Conservation (phyloP, 2,113 vertebrate species). For the Pollachius pollachius region DNA sequence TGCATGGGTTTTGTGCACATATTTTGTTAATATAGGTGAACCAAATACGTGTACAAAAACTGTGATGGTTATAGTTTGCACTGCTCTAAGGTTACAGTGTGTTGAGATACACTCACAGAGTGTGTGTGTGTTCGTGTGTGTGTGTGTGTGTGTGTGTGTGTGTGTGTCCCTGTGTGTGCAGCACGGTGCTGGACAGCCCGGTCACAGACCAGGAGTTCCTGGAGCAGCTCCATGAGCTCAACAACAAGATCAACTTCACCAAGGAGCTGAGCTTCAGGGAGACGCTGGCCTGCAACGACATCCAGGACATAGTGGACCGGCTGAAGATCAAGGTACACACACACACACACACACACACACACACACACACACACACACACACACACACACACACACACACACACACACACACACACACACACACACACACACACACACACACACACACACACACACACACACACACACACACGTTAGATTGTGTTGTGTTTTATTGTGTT, state of each 20-base stretch:
- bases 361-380: too few relatives aligned
- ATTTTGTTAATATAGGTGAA: too few relatives aligned
- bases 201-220: constrained; percentile 88
- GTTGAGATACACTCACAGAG: too few relatives aligned
- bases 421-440: too few relatives aligned
- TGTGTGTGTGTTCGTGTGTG: background rate
- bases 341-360: background rate
- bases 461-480: background rate
- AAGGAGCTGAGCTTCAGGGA: constrained; percentile 90
- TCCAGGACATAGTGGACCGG: constrained; percentile 86
- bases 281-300: constrained; percentile 86
- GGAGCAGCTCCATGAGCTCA: constrained; percentile 90
- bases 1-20: too few relatives aligned
- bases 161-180: constrained; percentile 41
- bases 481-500: too few relatives aligned
- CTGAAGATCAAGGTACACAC: constrained; percentile 83
- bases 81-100: too few relatives aligned
- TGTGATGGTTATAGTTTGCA: too few relatives aligned
- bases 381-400: too few relatives aligned
- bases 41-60: too few relatives aligned
- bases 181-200: constrained; percentile 83
- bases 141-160: background rate
- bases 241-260: constrained; percentile 89
- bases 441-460: too few relatives aligned
- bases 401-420: too few relatives aligned